Conservation (phyloP, 2,113 vertebrate genomes). For the Probosciger aterrimus region DNA sequence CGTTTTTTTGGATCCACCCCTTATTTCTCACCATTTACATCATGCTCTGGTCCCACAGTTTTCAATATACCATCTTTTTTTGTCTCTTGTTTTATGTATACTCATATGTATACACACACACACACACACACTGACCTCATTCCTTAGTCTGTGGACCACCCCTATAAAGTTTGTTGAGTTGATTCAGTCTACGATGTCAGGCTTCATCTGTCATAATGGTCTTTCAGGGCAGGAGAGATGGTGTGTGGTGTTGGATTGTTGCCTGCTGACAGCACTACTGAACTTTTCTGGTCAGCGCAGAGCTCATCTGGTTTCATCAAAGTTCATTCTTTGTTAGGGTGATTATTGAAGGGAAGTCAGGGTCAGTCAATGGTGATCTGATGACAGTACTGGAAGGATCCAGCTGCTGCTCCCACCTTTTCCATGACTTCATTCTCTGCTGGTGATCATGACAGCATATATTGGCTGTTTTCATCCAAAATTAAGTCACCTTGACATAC, state of each 20-base stretch:
- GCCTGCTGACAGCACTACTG: background rate
- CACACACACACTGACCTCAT: background rate
- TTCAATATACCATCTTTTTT: background rate
- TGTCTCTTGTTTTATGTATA: background rate
- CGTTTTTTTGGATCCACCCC: background rate
- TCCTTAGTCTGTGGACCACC: background rate
- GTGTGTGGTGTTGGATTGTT: background rate
- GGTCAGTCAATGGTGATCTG: background rate
- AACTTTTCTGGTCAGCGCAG: background rate
- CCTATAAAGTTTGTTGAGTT: background rate
- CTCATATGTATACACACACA: background rate
- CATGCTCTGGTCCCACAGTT: background rate
- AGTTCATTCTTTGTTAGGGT: background rate
- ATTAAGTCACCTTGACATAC: background rate
- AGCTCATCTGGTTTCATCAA: background rate
- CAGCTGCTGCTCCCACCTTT: background rate
- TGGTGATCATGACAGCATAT: background rate
- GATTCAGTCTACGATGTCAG: background rate
- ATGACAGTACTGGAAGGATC: background rate
- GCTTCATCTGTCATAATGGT: background rate
- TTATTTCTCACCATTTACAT: background rate
- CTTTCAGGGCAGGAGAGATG: background rate
- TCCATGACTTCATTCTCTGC: background rate
- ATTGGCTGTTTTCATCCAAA: background rate
- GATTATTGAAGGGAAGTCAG: background rate